These are phyloP conservation scores for Leptobrachium leishanense DNA, from an alignment of 2,113 vertebrate genomes.

Conservation along the genomic window DNA sequence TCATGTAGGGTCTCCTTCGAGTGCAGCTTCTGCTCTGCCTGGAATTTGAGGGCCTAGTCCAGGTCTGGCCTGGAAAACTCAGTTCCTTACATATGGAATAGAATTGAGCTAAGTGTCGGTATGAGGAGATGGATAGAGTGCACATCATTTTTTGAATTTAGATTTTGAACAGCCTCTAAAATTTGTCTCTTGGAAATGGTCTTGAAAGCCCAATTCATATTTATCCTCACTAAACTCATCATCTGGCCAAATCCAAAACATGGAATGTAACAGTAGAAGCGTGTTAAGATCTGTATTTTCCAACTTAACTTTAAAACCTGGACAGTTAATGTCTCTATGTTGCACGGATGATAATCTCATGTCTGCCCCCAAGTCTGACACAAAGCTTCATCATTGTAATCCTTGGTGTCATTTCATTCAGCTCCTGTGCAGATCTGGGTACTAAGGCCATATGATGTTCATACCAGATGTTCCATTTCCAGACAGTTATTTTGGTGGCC, in stretches of 20 bases:
- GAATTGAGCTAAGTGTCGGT: too few species aligned
- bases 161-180: too few species aligned
- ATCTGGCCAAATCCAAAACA: neutral
- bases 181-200: neutral
- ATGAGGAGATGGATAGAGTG: too few species aligned
- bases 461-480: conserved; percentile 45
- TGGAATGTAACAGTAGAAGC: neutral
- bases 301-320: neutral
- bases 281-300: neutral
- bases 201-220: neutral
- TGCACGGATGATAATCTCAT: neutral
- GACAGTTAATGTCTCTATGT: neutral
- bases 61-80: too few species aligned
- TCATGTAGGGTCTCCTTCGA: too few species aligned
- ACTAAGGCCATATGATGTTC: conserved; percentile 1
- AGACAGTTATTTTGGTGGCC: conserved; percentile 49
- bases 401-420: conserved; percentile 21
- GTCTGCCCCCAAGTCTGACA: neutral
- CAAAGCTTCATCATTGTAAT: conserved; percentile 18
- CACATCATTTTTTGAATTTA: too few species aligned
- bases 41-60: too few species aligned
- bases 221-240: neutral
- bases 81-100: too few species aligned
- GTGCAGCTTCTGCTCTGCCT: too few species aligned
- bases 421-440: conserved; percentile 30